Evolutionary conservation across 2,797 vertebrate genomes (phyloP), one percentile per base, ranked within the genome.

Genomic region (Synaphobranchus kaupii): DNA sequence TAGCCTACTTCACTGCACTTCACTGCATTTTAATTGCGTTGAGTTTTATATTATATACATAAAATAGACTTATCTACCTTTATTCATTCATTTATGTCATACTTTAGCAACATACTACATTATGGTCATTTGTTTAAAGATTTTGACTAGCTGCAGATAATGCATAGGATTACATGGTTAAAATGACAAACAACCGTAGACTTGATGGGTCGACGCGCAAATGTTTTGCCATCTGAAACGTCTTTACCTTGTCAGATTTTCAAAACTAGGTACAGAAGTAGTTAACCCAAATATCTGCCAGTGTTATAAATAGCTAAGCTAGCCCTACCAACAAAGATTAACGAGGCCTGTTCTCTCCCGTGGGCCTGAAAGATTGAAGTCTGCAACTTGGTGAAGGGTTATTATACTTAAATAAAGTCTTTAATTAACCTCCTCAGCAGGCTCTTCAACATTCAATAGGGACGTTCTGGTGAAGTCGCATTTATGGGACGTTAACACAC

Each of bases 391-490:
- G 96, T 96, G 60, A 82, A 73, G 81, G 47, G 85, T 20, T 88
- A 90, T n/a, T 63, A 66, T 83, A 82, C 95, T 93, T 92, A 91
- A 96, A 95, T 96, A 94, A 60, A 94, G 94, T 94, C 96, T 95
- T 95, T 97, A 93, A 93, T 96, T 97, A 97, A 97, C 96, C 96
- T 94, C 93, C 90, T 89, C 90, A 94, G 96, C 95, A 94, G 88
- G 66, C 90, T 92, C 95, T 96, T 96, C 95, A 95, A 28, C 96
- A 94, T 44, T 94, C 93, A 92, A 93, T 52, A 84, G 78, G 48
- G 84, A 48, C 20, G 44, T 63, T 63, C n/a, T 22, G 78, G 1
- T 2, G 4, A 82, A n/a, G 4, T 9, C n/a, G 22, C 0, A 50
- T 52, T 25, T 17, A 0, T 73, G 68, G 4, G 20, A 48, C 25